phyloP scores from a whole-genome alignment of 2,888 invertebrate species.

The Sepioteuthis lessoniana region DNA sequence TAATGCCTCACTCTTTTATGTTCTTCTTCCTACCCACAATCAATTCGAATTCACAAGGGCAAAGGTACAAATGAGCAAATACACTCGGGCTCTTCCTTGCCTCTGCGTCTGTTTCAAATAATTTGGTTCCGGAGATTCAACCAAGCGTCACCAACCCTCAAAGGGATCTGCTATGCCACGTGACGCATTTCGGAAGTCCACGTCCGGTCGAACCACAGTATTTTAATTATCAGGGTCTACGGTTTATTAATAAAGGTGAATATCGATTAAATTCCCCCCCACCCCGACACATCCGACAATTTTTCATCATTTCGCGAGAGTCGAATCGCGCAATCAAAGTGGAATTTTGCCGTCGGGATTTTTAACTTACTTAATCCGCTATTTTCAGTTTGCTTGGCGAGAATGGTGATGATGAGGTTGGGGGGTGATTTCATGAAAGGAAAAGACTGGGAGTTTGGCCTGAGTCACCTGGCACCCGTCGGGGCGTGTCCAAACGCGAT shows the following conservation, averaged over 20 bases:
- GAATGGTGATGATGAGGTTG: too few relatives aligned
- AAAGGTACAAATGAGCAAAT: too few relatives aligned
- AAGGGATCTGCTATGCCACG: neutral
- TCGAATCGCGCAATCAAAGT: neutral
- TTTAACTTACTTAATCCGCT: neutral
- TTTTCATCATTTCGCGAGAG: neutral
- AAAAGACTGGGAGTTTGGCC: neutral
- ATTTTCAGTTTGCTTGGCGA: neutral
- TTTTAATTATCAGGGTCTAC: neutral
- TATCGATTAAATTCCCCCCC: neutral
- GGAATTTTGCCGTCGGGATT: neutral
- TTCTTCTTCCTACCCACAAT: too few relatives aligned
- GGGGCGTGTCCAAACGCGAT: slow-evolving; percentile 11
- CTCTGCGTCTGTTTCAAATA: neutral
- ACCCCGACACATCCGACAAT: neutral
- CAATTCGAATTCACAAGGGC: too few relatives aligned
- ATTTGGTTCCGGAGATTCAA: neutral
- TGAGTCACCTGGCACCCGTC: neutral
- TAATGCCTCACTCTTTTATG: too few relatives aligned
- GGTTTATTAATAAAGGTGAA: neutral
- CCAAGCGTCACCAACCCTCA: neutral
- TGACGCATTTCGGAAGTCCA: neutral
- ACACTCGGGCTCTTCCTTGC: neutral
- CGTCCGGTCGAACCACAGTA: neutral
- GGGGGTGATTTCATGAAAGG: neutral